Evolutionary conservation across 2,888 invertebrate species (phyloP).

Genomic region (Venustoraphidia nigricollis): DNA sequence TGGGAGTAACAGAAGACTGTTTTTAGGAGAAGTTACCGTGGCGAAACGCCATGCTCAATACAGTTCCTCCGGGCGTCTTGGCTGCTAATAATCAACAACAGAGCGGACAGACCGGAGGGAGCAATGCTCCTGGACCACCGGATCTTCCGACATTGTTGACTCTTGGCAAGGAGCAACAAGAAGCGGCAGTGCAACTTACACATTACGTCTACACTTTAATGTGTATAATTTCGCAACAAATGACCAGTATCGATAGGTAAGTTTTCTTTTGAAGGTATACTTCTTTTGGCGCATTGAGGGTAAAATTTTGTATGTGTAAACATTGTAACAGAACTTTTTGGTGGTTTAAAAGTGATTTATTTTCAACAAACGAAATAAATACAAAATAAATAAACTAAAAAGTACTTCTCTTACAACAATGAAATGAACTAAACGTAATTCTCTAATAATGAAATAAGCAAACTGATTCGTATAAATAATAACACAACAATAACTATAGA

Average conservation of each 20-base stretch:
- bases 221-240: conserved; percentile 77
- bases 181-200: conserved; percentile 66
- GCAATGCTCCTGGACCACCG: conserved; percentile 15
- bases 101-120: conserved; percentile 9
- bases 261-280: conserved; percentile 5
- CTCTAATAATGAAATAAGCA: no score
- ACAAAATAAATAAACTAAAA: no score
- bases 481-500: no score
- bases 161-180: conserved; percentile 43
- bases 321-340: not conserved
- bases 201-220: conserved; percentile 77
- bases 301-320: no score
- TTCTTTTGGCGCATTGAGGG: no score
- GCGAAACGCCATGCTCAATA: conserved; percentile 33
- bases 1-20: not conserved
- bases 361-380: no score
- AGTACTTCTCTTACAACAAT: no score
- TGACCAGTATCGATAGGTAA: conserved; percentile 72
- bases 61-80: conserved; percentile 26
- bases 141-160: conserved; percentile 30
- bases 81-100: conserved; percentile 21
- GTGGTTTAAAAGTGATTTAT: no score
- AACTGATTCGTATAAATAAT: no score
- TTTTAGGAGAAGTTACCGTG: conserved; percentile 31
- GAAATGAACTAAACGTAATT: no score